Percentiles rank a stretch among this genome's conserved stretches.
phyloP scores from a whole-genome alignment of 92 coral and sea anemone genomes.

The Umimayanthus kanabou region DNA sequence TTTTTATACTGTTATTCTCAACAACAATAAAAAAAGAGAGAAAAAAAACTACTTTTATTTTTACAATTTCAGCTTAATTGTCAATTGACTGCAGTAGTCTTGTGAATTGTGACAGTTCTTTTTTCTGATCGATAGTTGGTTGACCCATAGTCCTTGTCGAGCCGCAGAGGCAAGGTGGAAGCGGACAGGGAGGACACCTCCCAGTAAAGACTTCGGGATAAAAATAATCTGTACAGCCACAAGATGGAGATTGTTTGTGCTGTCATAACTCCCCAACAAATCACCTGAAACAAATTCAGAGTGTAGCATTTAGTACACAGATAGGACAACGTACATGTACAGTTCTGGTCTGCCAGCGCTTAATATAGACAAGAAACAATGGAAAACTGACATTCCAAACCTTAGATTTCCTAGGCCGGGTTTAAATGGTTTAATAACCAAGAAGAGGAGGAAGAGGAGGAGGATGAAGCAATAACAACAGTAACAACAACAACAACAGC shows the following conservation, averaged over 20 bases:
- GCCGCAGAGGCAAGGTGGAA: conserved; percentile 85
- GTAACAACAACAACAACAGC: too few relatives aligned
- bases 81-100: conserved; percentile 72
- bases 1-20: neutral
- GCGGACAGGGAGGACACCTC: conserved; percentile 94
- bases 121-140: conserved; percentile 80
- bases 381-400: too few relatives aligned
- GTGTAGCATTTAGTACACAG: neutral
- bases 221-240: conserved; percentile 82
- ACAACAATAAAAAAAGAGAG: neutral
- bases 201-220: conserved; percentile 98
- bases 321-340: neutral
- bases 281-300: conserved; percentile 59
- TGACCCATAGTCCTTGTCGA: conserved; percentile 82
- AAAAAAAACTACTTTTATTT: neutral
- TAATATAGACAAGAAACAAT: too few relatives aligned
- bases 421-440: too few relatives aligned
- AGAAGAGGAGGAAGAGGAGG: too few relatives aligned
- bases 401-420: too few relatives aligned
- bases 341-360: too few relatives aligned
- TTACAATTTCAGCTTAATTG: neutral
- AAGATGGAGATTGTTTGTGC: conserved; percentile 82
- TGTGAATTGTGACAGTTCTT: conserved; percentile 80
- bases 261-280: conserved; percentile 81
- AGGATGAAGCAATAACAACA: too few relatives aligned